Base-by-base conservation (phyloP, 2,113 vertebrate genomes). In the Rhabdornis inornatus region DNA sequence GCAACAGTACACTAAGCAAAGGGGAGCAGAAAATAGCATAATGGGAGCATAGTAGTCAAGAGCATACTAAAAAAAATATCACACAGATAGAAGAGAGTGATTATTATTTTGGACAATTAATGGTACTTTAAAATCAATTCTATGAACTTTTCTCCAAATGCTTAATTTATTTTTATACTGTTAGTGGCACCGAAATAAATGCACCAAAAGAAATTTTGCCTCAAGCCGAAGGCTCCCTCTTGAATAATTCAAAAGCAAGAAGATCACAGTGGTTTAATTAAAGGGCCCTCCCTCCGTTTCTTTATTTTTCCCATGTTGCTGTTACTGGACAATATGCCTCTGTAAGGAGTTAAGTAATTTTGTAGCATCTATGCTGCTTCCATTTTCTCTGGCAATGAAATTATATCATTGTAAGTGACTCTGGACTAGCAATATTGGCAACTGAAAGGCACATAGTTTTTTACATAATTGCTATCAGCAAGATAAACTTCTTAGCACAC, bases 211-310 rank as follows among this genome's bases (percentile, higher is more conserved):
- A 88, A 96, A 89, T 66, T 94, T 47, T 87, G 92, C 93, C 90
- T 96, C 57, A 37, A 96, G 93, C 93, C 28, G 52, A 90, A 83
- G 49, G 52, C 64, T 93, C 40, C 60, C 44, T 93, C 49, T 74
- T 96, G 95, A 93, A 97, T 96, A 97, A 96, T 95, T 94, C 94
- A 96, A 94, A 92, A 78, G 80, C 79, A 86, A 74, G 57, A 92
- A 78, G 52, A 90, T 68, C 96, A 92, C 44, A 93, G 79, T 56
- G 68, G 30, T n/a, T 92, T 96, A 93, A 97, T 96, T 95, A 96
- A 96, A 97, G 68, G 68, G 83, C 56, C 56, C 37, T 88, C 6
- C 3, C 60, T 75, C 52, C 0, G 0, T 77, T 90, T 77, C 66
- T 82, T 93, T 78, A 70, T 49, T 89, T 92, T 89, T 81, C 85